Evolutionary conservation across 2,888 invertebrate species (phyloP).

Genomic region (Aporophyla lueneburgensis): DNA sequence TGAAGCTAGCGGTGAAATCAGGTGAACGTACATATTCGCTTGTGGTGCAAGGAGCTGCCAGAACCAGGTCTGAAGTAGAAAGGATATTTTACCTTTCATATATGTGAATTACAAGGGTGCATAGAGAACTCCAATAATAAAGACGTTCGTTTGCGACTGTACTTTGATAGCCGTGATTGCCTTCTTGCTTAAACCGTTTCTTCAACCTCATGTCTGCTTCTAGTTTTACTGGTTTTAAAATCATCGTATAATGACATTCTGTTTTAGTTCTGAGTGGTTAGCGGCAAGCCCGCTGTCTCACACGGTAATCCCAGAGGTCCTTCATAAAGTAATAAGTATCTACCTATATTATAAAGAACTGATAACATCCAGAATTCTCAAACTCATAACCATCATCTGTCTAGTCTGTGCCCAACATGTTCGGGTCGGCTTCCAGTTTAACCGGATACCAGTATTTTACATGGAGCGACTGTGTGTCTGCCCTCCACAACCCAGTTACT

Average conservation of each 20-base stretch:
- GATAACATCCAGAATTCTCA: not conserved
- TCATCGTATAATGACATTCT: not conserved
- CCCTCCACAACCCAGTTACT: too few species aligned
- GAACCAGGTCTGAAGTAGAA: not conserved
- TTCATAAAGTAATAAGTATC: not conserved
- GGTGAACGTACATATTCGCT: conserved; percentile 28
- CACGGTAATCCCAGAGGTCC: not conserved
- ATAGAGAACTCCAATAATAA: not conserved
- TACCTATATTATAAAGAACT: not conserved
- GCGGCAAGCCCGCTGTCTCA: not conserved
- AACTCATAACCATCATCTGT: too few species aligned
- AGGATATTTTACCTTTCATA: not conserved
- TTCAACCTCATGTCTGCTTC: not conserved
- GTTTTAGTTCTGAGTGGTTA: not conserved
- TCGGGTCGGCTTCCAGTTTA: too few species aligned
- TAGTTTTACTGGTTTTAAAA: not conserved
- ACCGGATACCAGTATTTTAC: too few species aligned
- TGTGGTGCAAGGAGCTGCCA: conserved; percentile 3
- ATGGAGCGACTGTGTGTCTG: too few species aligned
- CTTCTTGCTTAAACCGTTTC: not conserved
- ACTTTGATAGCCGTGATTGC: not conserved
- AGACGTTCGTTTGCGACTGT: too few species aligned
- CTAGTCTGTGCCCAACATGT: too few species aligned
- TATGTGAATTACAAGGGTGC: not conserved
- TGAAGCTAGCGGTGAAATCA: conserved; percentile 58